phyloP scores from a whole-genome alignment of 2,888 invertebrate genomes.

The Athalia rosae region DNA sequence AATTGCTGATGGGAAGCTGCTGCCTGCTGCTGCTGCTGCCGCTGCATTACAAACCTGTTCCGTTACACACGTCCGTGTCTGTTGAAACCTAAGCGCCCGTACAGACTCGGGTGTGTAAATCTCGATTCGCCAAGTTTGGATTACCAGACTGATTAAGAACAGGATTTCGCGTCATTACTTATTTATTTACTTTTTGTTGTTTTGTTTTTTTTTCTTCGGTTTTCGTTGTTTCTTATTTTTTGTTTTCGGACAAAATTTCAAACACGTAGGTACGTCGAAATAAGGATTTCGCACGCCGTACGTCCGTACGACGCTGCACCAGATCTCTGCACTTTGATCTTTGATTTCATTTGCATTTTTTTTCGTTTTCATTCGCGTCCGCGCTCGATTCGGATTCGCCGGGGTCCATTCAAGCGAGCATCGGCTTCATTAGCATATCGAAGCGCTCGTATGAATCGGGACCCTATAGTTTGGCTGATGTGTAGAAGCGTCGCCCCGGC shows the following conservation, averaged over 20 bases:
- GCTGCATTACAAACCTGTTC: constrained; percentile 35
- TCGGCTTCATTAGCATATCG: constrained; percentile 36
- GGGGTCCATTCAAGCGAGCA: constrained; percentile 1
- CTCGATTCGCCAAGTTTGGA: constrained; percentile 44
- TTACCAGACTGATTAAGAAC: constrained; percentile 22
- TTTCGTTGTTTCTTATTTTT: too few relatives aligned
- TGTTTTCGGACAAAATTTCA: neutral
- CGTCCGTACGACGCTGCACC: neutral
- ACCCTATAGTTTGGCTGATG: neutral
- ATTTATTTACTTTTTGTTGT: neutral
- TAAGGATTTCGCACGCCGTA: too few relatives aligned
- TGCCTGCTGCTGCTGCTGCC: constrained; percentile 37
- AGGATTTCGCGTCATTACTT: constrained; percentile 22
- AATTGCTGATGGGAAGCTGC: constrained; percentile 38
- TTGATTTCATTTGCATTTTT: neutral
- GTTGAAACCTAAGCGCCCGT: constrained; percentile 22
- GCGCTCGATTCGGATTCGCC: neutral
- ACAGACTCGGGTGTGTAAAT: constrained; percentile 8
- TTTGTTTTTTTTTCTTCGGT: too few relatives aligned
- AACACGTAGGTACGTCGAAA: neutral
- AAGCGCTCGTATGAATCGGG: constrained; percentile 16
- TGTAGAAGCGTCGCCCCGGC: constrained; percentile 21
- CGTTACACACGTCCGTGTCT: constrained; percentile 41
- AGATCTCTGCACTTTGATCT: constrained; percentile 25
- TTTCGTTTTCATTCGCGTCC: neutral